Evolutionary conservation across 1,140 invertebrate genomes (phyloP).

Genomic region (Chymomyza costata): DNA sequence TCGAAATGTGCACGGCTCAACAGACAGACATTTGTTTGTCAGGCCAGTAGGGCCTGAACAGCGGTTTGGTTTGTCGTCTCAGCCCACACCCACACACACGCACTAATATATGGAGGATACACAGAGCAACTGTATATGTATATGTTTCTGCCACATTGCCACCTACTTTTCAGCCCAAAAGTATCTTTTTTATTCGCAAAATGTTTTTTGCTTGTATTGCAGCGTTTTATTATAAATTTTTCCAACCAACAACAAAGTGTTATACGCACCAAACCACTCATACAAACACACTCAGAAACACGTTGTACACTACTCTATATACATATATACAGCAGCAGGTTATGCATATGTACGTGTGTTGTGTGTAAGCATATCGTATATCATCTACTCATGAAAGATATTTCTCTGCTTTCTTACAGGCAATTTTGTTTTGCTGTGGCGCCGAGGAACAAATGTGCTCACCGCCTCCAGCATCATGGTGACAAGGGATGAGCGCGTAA

Average conservation of each 20-base stretch:
- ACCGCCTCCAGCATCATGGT: constrained; percentile 84
- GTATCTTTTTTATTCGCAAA: constrained; percentile 37
- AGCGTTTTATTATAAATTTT: constrained; percentile 65
- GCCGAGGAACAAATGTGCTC: constrained; percentile 80
- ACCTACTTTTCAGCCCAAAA: constrained; percentile 40
- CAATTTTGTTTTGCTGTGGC: constrained; percentile 81
- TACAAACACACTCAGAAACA: background rate
- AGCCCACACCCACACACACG: no score
- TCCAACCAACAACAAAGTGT: constrained; percentile 32
- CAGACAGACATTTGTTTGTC: constrained; percentile 12
- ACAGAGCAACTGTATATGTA: constrained; percentile 4
- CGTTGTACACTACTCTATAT: constrained; percentile 3
- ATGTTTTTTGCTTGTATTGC: constrained; percentile 59
- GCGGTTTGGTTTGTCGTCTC: constrained; percentile 40
- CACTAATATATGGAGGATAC: no score
- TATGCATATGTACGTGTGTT: background rate
- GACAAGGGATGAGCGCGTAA: constrained; percentile 80
- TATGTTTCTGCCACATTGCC: constrained; percentile 28
- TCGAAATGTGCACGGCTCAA: constrained; percentile 48
- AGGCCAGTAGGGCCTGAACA: constrained; percentile 10
- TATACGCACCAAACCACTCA: constrained; percentile 27
- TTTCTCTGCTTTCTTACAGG: constrained; percentile 74
- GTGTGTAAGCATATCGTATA: background rate
- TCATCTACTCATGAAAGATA: no score
- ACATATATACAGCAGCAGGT: no score